Evolutionary conservation across 2,113 vertebrate genomes (phyloP).

Genomic region (Pterocles orientalis): DNA sequence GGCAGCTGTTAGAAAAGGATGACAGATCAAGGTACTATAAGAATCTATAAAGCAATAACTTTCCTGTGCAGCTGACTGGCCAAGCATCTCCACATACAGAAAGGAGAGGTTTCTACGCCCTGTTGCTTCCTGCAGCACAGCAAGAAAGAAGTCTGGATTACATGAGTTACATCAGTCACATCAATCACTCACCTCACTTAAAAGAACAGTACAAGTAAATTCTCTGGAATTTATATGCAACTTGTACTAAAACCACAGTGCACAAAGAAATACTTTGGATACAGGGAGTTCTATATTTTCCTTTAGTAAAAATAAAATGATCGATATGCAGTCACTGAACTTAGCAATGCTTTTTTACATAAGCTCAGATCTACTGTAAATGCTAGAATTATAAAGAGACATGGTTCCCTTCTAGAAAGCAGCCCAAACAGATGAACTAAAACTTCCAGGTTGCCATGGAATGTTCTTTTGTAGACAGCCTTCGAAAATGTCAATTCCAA

Average conservation of each 20-base stretch:
- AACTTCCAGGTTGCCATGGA: background rate
- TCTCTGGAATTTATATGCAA: background rate
- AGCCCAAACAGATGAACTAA: background rate
- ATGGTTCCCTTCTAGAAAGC: background rate
- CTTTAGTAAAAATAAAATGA: background rate
- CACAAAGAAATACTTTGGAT: background rate
- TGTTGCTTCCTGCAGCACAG: background rate
- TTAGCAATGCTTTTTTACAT: background rate
- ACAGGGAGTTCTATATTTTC: background rate
- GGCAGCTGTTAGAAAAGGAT: background rate
- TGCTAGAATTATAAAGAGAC: background rate
- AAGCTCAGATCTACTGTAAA: background rate
- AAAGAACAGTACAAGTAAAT: background rate
- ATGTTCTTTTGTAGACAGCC: background rate
- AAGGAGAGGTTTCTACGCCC: background rate
- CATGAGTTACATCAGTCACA: background rate
- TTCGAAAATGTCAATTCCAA: background rate
- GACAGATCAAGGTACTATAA: background rate
- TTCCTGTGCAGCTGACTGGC: background rate
- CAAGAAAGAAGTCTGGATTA: background rate
- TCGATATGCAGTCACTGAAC: background rate
- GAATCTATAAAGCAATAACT: background rate
- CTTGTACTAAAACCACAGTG: background rate
- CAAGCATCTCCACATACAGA: background rate
- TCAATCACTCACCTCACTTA: background rate